Percentiles rank a stretch among this genome's conserved stretches.
Evolutionary conservation across 2,888 invertebrate genomes (phyloP).

Genomic region (Drosophila heteroneura): DNA sequence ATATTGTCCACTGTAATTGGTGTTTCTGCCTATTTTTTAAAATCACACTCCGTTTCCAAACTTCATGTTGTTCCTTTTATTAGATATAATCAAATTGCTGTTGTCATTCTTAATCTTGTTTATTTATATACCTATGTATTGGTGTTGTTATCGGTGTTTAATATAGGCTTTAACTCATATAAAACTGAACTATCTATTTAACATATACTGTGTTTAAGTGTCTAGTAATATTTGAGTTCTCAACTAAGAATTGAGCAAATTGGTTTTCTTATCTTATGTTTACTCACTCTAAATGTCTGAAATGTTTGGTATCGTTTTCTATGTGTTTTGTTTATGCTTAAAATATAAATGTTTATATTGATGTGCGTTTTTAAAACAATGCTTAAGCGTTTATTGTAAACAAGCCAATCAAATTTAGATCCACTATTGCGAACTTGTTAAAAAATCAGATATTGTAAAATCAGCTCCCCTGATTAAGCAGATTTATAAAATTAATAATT

Average conservation of each 20-base stretch:
- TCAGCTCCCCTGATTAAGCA: neutral
- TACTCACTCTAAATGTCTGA: slow-evolving; percentile 1
- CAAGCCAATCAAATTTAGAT: neutral
- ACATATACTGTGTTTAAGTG: slow-evolving; percentile 25
- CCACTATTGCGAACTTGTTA: neutral
- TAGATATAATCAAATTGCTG: slow-evolving; percentile 37
- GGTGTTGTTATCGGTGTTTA: slow-evolving; percentile 47
- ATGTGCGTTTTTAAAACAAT: neutral
- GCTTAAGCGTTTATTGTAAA: neutral
- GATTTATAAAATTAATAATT: neutral
- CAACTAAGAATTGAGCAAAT: neutral
- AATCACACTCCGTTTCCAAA: slow-evolving; percentile 23
- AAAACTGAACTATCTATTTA: slow-evolving; percentile 3
- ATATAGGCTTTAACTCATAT: neutral
- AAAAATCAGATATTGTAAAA: neutral
- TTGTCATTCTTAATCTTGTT: slow-evolving; percentile 28
- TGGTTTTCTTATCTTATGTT: neutral
- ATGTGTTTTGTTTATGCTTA: neutral
- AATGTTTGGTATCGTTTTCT: slow-evolving; percentile 3
- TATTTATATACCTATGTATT: slow-evolving; percentile 8
- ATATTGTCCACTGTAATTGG: slow-evolving; percentile 72
- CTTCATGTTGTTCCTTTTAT: slow-evolving; percentile 33
- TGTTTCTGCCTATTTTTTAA: slow-evolving; percentile 53
- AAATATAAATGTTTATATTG: neutral
- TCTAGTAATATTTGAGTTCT: slow-evolving; percentile 17